Evolutionary conservation across 2,113 vertebrate genomes (phyloP), one percentile per base, ranked within the genome.

Genomic region (Sinosuthora webbiana): DNA sequence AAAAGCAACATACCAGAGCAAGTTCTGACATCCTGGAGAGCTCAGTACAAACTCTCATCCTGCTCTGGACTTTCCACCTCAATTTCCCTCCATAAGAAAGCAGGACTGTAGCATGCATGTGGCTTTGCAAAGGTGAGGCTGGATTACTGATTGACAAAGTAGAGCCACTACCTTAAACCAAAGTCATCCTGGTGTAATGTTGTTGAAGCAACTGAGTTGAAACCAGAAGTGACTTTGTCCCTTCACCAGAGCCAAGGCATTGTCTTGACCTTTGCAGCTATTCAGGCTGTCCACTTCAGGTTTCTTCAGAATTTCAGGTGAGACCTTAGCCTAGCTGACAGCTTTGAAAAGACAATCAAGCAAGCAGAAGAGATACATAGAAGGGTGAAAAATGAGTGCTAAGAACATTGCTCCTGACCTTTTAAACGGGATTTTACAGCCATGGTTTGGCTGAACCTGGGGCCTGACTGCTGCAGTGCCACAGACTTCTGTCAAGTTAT

Each of bases 401-500:
- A 65, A 95, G 93, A 97, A 97, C 82, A 84, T 67, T 90, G 68
- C 80, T 87, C 39, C 49, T 97, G 87, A 97, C 88, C 89, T 97
- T 98, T 97, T 94, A 89, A 94, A 94, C 94, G 81, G 89, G 75
- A 91, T 79, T 95, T 73, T 65, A 56, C 94, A 92, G 88, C 57
- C 71, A 75, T 12, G 17, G 70, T 83, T 88, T 87, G 93, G 68
- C 94, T 84, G 87, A 96, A 92, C 56, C 45, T 21, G 68, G 17
- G 49, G 88, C 57, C 68, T 89, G 64, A 55, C 50, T 52, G 70
- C 69, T 63, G 33, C 33, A 84, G 25, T 39, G 19, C 42, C 85
- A 88, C 59, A 91, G 76, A 57, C 83, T 69, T 93, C 59, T 68
- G 52, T 56, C 89, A 84, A 76, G 62, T 50, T 75, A 64, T 30